Evolutionary conservation across 2,888 invertebrate genomes (phyloP), one percentile per base, ranked within the genome.

Genomic region (Epinotia nisella): DNA sequence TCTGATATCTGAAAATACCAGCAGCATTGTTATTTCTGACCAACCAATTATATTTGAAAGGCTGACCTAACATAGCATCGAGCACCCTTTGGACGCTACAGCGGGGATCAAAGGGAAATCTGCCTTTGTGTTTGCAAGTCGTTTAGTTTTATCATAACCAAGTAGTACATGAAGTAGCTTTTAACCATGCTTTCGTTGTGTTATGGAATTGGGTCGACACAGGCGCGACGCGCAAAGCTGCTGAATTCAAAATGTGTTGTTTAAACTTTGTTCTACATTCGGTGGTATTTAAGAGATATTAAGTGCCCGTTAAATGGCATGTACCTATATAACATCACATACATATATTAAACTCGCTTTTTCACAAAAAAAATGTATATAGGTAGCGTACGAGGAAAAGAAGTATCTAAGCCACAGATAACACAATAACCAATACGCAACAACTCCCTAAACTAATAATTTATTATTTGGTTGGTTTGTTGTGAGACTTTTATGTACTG

Each of bases 21-120:
- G 17, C 49, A 10, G 51, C 10, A 7, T 68, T 59, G 53, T 41
- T 29, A 62, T 67, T 67, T 53, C 35, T 58, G 35, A 62, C 53
- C 49, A n/a, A 39, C 70, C 66, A 73, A 73, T 75, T 75, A 75
- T 73, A 67, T 73, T 70, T 67, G 70, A 39, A 75, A 70, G 70
- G 64, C 66, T 67, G 72, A 72, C 70, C 70, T 65, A 49, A 71
- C 59, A 55, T 60, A 49, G 41, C 62, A 59, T 66, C 59, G 53
- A 59, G 55, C 55, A 69, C 60, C 75, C 68, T 70, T 56, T 66
- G n/a, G 45, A 41, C 21, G 55, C 61, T 21, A 19, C 39, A 45
- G 35, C 56, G 58, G 51, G 51, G 53, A 69, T 69, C 68, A 73
- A 73, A 69, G 68, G 29, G 29, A 39, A 51, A 62, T 62, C 56